Conservation (phyloP, 2,888 invertebrate genomes). For the Tholera decimalis region DNA sequence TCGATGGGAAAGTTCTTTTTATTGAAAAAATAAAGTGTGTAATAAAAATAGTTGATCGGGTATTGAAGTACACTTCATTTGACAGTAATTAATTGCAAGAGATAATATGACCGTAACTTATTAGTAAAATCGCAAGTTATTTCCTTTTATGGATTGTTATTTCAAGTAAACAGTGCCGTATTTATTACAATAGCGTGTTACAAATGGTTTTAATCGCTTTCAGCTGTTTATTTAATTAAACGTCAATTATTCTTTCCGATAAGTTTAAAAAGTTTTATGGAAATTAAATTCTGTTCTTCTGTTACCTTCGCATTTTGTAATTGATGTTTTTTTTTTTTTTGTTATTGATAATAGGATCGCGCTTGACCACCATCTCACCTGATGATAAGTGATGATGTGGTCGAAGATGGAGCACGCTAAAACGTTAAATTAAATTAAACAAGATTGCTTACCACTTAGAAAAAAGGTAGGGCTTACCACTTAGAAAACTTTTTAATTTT, state of each 20-base stretch:
- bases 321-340: not conserved
- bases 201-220: conserved; percentile 4
- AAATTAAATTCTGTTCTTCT: not conserved
- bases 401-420: no score
- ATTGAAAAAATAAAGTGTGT: conserved; percentile 50
- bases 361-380: no score
- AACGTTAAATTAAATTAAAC: no score
- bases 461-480: no score
- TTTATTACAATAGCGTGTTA: conserved; percentile 15
- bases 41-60: conserved; percentile 58
- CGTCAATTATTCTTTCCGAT: conserved; percentile 3
- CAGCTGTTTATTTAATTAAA: conserved; percentile 14
- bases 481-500: no score
- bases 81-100: conserved; percentile 56
- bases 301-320: not conserved
- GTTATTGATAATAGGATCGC: no score
- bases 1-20: conserved; percentile 64
- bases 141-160: conserved; percentile 20
- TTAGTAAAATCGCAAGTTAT: conserved; percentile 24
- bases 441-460: no score
- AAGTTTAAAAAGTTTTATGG: not conserved
- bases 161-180: conserved; percentile 15
- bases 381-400: no score
- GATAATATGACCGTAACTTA: conserved; percentile 33
- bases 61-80: conserved; percentile 39